Base-by-base conservation (phyloP, 2,888 invertebrate genomes). In the Helobdella robusta region DNA sequence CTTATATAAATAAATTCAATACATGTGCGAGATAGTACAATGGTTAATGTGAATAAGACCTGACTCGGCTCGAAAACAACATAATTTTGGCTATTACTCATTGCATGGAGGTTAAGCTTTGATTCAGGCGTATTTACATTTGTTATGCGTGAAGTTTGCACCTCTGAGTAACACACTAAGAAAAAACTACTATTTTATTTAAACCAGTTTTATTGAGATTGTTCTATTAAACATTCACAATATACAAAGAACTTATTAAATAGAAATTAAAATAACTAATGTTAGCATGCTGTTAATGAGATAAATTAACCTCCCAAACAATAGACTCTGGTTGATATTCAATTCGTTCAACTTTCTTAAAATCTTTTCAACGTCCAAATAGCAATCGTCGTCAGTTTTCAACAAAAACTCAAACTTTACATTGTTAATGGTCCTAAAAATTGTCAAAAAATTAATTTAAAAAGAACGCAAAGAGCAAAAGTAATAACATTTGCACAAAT, bases 331-430 rank as follows among this genome's bases (percentile, higher is more conserved):
- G 20, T 11, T 2, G n/a, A 20, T 58, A 23, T 23, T 56, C 28
- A 64, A 67, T 20, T 44, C 46, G 30, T 70, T 44, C 30, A 77
- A 58, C 30, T 67, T 35, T n/a, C 68, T 34, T 0, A 75, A 20
- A 25, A 78, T 69, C 28, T 59, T 44, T 8, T 69, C 66, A 4
- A 78, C 40, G 70, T 78, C 71, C 6, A 78, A 65, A 64, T 70
- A 75, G 67, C 76, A 77, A 68, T 79, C 79, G 70, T 79, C 79
- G 68, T 79, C 79, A 18, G 77, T 77, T 69, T 79, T 79, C 69
- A 79, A 35, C 28, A 77, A 68, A 66, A 70, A 64, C 28, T 65
- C 25, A 63, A 68, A 68, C 11, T 52, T 60, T n/a, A 65, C 18
- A 40, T 59, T 59, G 23, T 44, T 40, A n/a, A 48, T 25, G 25